phyloP scores from a whole-genome alignment of 2,888 invertebrate species.

The Chirona hameri region DNA sequence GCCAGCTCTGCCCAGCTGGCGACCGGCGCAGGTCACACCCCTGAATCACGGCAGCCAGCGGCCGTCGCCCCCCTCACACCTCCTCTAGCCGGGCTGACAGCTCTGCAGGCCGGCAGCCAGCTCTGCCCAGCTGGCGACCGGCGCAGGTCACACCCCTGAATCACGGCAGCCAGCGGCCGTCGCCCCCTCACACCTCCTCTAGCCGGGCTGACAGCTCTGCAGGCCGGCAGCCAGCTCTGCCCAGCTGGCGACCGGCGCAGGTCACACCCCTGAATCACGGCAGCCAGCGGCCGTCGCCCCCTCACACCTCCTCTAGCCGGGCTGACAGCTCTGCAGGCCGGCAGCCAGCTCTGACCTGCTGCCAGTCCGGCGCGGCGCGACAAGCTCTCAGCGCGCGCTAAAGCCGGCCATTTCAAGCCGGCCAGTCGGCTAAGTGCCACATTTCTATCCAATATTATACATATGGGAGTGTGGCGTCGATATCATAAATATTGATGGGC shows the following conservation, averaged over 20 bases:
- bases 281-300: too few relatives aligned
- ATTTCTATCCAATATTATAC: slow-evolving; percentile 27
- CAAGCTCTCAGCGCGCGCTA: background rate
- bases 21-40: background rate
- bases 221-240: background rate
- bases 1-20: background rate
- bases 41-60: too few relatives aligned
- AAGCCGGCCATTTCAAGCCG: background rate
- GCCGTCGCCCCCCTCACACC: background rate
- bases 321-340: background rate
- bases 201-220: background rate
- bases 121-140: background rate
- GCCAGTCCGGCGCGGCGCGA: background rate
- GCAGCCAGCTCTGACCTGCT: background rate
- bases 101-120: background rate
- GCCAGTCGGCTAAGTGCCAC: background rate
- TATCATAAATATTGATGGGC: slow-evolving; percentile 25
- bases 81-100: background rate
- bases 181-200: background rate
- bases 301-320: background rate
- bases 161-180: too few relatives aligned
- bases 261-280: too few relatives aligned
- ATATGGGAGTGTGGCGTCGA: slow-evolving; percentile 6
- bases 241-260: background rate
- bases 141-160: too few relatives aligned